Evolutionary conservation across 2,797 vertebrate species (phyloP).

Genomic region (Periparus ater): DNA sequence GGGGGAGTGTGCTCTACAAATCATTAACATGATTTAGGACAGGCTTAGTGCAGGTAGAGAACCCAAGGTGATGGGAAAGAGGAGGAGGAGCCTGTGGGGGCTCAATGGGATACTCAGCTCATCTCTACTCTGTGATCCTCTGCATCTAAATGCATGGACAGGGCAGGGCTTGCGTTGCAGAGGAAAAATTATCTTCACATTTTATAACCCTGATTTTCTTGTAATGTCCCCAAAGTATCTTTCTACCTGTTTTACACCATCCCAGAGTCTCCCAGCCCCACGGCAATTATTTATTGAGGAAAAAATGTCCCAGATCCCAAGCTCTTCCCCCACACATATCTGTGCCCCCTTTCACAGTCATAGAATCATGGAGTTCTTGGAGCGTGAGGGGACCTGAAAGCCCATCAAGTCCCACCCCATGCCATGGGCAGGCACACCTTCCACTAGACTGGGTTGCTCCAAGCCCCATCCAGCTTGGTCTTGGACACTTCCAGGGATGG

Average conservation of each 20-base stretch:
- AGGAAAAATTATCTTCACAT: rapidly evolving
- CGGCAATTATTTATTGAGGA: not conserved
- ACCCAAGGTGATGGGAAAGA: not conserved
- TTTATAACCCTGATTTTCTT: not conserved
- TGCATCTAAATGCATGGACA: rapidly evolving
- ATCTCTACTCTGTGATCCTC: not conserved
- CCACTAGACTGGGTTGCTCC: rapidly evolving
- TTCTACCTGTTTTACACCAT: not conserved
- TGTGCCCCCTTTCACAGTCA: not conserved
- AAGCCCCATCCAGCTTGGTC: rapidly evolving
- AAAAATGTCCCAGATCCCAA: not conserved
- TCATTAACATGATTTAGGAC: not conserved
- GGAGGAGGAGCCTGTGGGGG: not conserved
- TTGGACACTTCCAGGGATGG: not conserved
- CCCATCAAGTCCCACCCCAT: not conserved
- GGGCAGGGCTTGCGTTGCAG: not conserved
- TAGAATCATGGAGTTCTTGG: not conserved
- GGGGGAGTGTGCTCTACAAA: no score
- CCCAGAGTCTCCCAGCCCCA: not conserved
- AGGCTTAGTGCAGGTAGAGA: not conserved
- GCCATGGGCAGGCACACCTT: not conserved
- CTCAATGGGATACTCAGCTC: not conserved
- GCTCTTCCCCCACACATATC: not conserved
- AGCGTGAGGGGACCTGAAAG: not conserved
- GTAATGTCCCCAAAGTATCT: not conserved